Evolutionary conservation across 2,888 invertebrate species (phyloP).

Genomic region (Diloba caeruleocephala): DNA sequence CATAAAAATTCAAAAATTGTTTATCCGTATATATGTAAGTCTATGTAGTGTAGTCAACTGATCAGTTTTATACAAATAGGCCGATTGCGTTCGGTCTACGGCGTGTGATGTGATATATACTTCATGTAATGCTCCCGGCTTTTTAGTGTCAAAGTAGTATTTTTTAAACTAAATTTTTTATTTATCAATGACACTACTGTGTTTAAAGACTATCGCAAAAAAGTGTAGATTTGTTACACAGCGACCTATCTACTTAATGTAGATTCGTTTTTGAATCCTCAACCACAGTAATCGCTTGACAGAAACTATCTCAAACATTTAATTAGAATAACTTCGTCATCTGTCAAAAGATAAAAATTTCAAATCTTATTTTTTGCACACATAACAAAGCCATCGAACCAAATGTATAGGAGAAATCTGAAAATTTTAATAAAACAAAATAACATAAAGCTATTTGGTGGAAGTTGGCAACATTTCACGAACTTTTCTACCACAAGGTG

Average conservation of each 20-base stretch:
- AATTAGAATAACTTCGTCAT: conserved; percentile 15
- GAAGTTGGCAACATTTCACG: conserved; percentile 24
- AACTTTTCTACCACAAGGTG: neutral
- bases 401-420: conserved; percentile 22
- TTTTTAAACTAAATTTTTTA: neutral
- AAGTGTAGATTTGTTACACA: neutral
- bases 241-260: conserved; percentile 24
- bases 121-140: conserved; percentile 7
- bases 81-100: conserved; percentile 36
- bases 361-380: conserved; percentile 26
- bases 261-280: neutral
- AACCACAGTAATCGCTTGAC: conserved; percentile 8
- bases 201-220: conserved; percentile 4
- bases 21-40: conserved; percentile 20
- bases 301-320: conserved; percentile 5
- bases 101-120: too few species aligned
- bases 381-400: conserved; percentile 28
- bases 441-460: neutral
- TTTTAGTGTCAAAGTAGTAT: conserved; percentile 14
- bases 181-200: conserved; percentile 15
- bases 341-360: conserved; percentile 22
- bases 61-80: conserved; percentile 38
- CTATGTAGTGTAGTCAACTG: conserved; percentile 12
- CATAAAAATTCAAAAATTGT: conserved; percentile 48
- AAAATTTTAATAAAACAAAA: conserved; percentile 13